Conservation (phyloP, 2,888 invertebrate genomes). For the Zelleria hepariella region DNA sequence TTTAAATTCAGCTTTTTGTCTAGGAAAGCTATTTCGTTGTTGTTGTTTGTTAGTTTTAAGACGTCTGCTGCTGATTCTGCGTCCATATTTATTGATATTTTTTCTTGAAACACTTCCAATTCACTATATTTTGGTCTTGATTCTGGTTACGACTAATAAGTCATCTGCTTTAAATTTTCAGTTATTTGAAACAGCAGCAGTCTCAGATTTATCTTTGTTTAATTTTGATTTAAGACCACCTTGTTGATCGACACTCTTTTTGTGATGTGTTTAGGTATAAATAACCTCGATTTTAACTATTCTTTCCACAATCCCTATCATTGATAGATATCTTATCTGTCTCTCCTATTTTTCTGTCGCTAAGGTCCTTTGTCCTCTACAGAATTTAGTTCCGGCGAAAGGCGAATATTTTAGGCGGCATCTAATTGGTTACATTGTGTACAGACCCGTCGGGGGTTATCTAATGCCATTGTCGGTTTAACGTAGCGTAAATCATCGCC, state of each 20-base stretch:
- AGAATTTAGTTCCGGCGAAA: slow-evolving; percentile 26
- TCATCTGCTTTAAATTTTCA: no score
- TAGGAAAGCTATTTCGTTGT: slow-evolving; percentile 22
- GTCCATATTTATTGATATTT: slow-evolving; percentile 19
- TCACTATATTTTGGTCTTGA: no score
- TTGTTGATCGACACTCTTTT: no score
- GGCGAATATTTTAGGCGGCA: slow-evolving; percentile 20
- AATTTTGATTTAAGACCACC: no score
- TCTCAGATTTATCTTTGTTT: no score
- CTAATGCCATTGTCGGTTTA: slow-evolving; percentile 59
- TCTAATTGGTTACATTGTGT: slow-evolving; percentile 65
- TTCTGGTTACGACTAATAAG: no score
- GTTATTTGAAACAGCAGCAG: no score
- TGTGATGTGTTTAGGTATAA: no score
- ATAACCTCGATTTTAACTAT: no score
- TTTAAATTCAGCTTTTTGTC: slow-evolving; percentile 25
- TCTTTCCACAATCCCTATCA: no score
- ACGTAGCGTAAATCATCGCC: slow-evolving; percentile 65
- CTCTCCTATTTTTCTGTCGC: slow-evolving; percentile 14
- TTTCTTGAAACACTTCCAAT: no score
- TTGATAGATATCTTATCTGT: background rate
- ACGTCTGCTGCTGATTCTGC: slow-evolving; percentile 14
- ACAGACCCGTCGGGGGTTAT: slow-evolving; percentile 42
- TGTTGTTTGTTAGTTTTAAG: slow-evolving; percentile 19
- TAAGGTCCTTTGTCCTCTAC: slow-evolving; percentile 20